A percentile compares a stretch with the other conserved stretches of the same genome.
Conservation (phyloP, 1,140 invertebrate genomes). For the Idris sp. region DNA sequence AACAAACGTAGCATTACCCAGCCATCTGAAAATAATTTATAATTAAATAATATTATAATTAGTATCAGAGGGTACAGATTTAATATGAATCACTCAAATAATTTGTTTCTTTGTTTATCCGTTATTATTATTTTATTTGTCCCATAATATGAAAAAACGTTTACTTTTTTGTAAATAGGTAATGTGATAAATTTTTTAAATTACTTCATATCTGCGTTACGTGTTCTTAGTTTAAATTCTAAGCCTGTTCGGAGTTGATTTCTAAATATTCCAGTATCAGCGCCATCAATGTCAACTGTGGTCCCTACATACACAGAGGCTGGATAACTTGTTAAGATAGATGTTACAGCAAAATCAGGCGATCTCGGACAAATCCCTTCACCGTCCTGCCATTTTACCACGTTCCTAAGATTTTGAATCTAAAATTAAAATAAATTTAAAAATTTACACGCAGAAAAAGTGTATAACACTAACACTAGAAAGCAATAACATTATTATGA, state of each 20-base stretch:
- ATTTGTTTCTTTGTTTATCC: no score
- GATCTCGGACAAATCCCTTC: constrained; percentile 91
- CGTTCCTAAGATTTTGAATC: constrained; percentile 86
- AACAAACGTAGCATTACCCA: constrained; percentile 96
- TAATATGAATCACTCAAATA: no score
- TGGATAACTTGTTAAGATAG: constrained; percentile 83
- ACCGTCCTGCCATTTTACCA: constrained; percentile 84
- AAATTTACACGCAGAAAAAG: no score
- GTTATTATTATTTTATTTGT: no score
- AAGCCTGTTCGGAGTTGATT: constrained; percentile 54
- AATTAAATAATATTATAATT: no score
- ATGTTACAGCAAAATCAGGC: constrained; percentile 89
- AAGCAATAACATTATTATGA: no score
- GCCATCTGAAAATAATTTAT: constrained; percentile 89
- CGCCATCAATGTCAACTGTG: constrained; percentile 89
- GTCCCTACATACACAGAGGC: constrained; percentile 89
- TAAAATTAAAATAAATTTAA: constrained; percentile 72
- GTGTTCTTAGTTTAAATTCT: constrained; percentile 83
- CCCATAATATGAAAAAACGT: no score
- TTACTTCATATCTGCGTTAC: constrained; percentile 88
- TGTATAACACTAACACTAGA: no score
- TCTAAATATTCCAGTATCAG: constrained; percentile 87
- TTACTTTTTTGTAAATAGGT: no score
- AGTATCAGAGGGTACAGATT: background rate
- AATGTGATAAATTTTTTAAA: no score